Evolutionary conservation across 2,113 vertebrate genomes (phyloP), one percentile per base, ranked within the genome.

Genomic region (Chinchilla lanigera): DNA sequence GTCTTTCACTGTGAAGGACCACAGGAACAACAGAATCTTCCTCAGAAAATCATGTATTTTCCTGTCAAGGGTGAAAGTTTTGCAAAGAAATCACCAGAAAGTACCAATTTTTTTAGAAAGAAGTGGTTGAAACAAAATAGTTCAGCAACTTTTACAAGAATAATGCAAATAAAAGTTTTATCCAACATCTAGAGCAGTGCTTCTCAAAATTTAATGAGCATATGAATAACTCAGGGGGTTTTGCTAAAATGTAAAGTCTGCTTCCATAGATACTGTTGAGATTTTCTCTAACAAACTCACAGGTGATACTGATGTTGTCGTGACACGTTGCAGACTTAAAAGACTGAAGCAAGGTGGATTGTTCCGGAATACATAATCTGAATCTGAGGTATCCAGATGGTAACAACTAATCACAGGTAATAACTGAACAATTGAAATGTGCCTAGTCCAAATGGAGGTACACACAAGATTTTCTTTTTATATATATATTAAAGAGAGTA

Each of bases 41-140:
- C 30, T 50, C 16, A 63, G 28, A 92, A 92, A 83, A 65, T 75
- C 69, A 35, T 73, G 20, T 17, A 80, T 78, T 92, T 82, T 78
- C 60, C 38, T 35, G 44, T 26, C 2, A 80, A 30, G 14, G 54
- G 44, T 90, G 95, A 52, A 96, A 47, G 47, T 52, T 93, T 87
- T 97, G n/a, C 41, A 44, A 87, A 81, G 56, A 60, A 83, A 44
- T 63, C 35, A 61, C 33, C 58, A 94, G 50, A 50, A 88, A 41
- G 1, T 50, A n/a, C 12, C 67, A 24, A 94, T 52, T 28, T 24
- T 73, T 93, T 95, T 61, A 90, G 52, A 90, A 85, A 71, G 47
- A 84, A 11, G 13, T 69, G 22, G 65, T 30, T 85, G 67, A 82
- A 95, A 85, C n/a, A 94, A 96, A 96, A 88, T 41, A 78, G 38